Conservation (phyloP, 2,797 vertebrate species). For the Pangasius mekongensis region DNA sequence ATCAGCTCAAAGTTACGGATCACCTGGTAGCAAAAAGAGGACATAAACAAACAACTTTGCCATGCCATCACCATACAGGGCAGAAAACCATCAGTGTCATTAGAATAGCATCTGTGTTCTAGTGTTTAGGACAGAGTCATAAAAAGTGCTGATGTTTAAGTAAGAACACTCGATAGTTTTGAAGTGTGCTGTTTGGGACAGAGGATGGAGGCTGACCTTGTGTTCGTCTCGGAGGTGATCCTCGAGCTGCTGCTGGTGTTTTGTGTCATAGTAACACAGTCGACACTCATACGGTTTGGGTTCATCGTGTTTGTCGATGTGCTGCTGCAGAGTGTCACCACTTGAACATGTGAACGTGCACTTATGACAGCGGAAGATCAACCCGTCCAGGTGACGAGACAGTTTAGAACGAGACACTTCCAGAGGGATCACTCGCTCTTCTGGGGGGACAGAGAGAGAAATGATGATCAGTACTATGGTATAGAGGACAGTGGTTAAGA, state of each 20-base stretch:
- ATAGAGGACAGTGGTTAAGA: background rate
- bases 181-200: background rate
- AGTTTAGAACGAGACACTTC: constrained; percentile 97
- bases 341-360: constrained; percentile 99
- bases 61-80: too few relatives aligned
- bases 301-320: constrained; percentile 95
- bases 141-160: background rate
- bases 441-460: constrained; percentile 67
- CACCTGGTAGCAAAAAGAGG: constrained; percentile 75
- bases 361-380: constrained; percentile 96
- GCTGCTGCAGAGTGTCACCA: constrained; percentile 91
- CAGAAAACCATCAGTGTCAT: background rate
- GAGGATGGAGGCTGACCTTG: constrained; percentile 79
- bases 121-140: background rate
- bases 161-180: background rate
- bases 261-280: constrained; percentile 97
- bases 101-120: background rate
- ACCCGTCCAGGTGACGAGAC: constrained; percentile 92
- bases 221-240: constrained; percentile 92
- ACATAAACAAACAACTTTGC: background rate
- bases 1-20: constrained; percentile 97
- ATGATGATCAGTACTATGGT: background rate
- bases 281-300: constrained; percentile 97
- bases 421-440: constrained; percentile 94
- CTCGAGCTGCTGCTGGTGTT: constrained; percentile 88